Base-by-base conservation (phyloP, 1,140 invertebrate genomes). In the Sesamia nonagrioides region DNA sequence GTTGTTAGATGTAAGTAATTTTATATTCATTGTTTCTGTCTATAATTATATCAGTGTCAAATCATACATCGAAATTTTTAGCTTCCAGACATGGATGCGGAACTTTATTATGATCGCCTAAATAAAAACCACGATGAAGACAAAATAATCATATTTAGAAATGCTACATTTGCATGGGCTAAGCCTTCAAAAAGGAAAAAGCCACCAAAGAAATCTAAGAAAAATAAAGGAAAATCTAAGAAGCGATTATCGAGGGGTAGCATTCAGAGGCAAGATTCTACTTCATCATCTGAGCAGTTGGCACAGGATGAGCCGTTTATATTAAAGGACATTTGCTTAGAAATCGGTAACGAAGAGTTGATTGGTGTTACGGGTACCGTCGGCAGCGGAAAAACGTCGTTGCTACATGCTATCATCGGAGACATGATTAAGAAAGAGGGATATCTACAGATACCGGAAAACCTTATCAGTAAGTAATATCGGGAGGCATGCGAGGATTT, bases 371-470 rank as follows among this genome's bases (percentile, higher is more conserved):
- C 97, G 77, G 97, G 97, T 13, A 95, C 95, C 79, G 96, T 97
- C 27, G 97, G 97, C 6, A 96, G 97, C 86, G 98, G 98, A 18
- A 98, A 98, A 94, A 96, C 97, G 1, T 96, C 97, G 0, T 90
- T 98, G 2, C 89, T 98, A 21, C 94, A 96, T 72, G 97, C 97
- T 9, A 95, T 98, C 40, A 94, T 98, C 48, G 97, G 96, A 2
- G 98, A 98, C 94, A 96, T 98, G 85, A 89, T 95, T 0, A 97
- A 97, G 91, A 85, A 92, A 42, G 89, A 88, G 73, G 97, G 97
- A 4, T 94, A 95, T 33, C 94, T 98, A 77, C 95, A 95, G 37
- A 94, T 97, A 68, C 95, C 94, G 1, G 96, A 97, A 84, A 92
- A 96, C 72, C 94, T 97, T 66, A 94, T 95, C 85, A 96, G 96